phyloP scores from a whole-genome alignment of 2,797 vertebrate species.

The Poeciliopsis gracilis region DNA sequence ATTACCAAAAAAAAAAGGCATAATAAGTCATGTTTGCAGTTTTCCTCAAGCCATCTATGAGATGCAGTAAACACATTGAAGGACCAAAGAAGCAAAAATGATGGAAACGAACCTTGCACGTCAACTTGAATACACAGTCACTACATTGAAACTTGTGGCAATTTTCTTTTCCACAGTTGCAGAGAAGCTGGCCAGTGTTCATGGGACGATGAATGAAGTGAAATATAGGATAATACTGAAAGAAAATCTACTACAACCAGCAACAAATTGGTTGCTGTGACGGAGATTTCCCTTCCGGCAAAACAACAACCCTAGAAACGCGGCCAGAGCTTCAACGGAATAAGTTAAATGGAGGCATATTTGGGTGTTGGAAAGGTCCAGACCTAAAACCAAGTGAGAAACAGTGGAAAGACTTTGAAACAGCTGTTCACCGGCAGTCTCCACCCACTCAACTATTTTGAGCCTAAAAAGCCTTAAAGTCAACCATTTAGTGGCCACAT shows the following conservation, averaged over 20 bases:
- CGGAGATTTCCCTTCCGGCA: background rate
- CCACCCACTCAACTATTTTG: background rate
- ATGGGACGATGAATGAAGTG: background rate
- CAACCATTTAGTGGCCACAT: background rate
- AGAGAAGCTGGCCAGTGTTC: background rate
- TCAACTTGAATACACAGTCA: background rate
- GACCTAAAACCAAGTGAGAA: background rate
- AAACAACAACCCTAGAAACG: background rate
- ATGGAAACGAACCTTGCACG: background rate
- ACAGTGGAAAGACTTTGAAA: background rate
- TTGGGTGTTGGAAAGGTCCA: background rate
- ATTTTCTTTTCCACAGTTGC: background rate
- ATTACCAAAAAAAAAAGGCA: background rate
- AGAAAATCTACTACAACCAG: background rate
- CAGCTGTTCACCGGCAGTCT: background rate
- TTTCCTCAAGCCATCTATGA: background rate
- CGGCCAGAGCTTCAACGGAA: background rate
- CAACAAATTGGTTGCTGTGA: background rate
- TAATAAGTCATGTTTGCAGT: background rate
- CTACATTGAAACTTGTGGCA: background rate
- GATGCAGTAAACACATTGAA: background rate
- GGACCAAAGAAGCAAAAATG: background rate
- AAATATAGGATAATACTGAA: background rate
- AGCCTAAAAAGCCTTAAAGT: background rate
- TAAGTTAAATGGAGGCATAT: background rate